Percentiles rank a stretch among this genome's conserved stretches.
Evolutionary conservation across 2,797 vertebrate species (phyloP).

Genomic region (Orestias chungarensis): DNA sequence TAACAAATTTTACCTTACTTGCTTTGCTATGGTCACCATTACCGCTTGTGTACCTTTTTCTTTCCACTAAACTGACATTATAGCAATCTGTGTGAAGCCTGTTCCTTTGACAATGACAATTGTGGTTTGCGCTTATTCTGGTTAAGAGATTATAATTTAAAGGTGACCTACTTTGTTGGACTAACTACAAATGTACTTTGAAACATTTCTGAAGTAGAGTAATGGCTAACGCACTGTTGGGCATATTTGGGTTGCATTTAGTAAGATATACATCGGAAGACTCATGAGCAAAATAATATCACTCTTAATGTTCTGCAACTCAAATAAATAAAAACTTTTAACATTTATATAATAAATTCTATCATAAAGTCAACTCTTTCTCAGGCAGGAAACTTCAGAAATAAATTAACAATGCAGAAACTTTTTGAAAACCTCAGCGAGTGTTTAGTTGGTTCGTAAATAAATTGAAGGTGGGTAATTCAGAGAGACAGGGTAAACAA

Average conservation of each 20-base stretch:
- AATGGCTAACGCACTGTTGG: not conserved
- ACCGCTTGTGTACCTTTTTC: not conserved
- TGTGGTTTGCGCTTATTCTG: no score
- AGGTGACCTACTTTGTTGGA: no score
- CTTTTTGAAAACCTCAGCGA: slow-evolving; percentile 1
- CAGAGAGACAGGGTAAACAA: slow-evolving; percentile 8
- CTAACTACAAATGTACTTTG: not conserved
- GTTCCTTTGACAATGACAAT: no score
- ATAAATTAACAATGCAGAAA: slow-evolving; percentile 23
- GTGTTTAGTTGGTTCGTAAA: not conserved
- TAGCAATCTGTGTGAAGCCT: not conserved
- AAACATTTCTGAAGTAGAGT: not conserved
- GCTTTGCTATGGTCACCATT: not conserved
- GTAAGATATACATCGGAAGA: slow-evolving; percentile 20
- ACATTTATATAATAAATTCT: slow-evolving; percentile 34
- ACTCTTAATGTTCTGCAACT: slow-evolving; percentile 32
- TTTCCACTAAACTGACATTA: not conserved
- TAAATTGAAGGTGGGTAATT: not conserved
- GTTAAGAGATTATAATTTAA: no score
- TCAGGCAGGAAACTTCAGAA: slow-evolving; percentile 10
- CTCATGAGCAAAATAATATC: slow-evolving; percentile 42
- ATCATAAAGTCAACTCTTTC: slow-evolving; percentile 32
- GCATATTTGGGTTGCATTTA: slow-evolving; percentile 41
- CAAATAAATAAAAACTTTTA: slow-evolving; percentile 47
- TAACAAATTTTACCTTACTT: not conserved